Evolutionary conservation across 2,888 invertebrate genomes (phyloP), one percentile per base, ranked within the genome.

Genomic region (Acrobeloides nanus): DNA sequence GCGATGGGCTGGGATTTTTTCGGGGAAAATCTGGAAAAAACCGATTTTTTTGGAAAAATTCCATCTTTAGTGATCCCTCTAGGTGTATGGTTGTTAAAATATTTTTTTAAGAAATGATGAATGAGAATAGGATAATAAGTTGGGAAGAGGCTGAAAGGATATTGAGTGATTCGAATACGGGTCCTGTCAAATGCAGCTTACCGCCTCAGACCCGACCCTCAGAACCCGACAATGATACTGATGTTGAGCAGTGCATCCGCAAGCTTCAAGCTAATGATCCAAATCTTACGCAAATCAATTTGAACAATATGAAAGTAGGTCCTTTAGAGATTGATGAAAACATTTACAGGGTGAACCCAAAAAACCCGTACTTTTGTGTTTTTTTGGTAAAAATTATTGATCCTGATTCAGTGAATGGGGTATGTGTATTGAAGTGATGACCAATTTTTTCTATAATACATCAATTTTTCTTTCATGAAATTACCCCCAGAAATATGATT

Each of bases 261-360:
- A 56, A 61, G 34, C 53, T 71, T 20, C 48, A 57, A 18, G 59
- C 62, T 74, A 86, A 88, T 61, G 89, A 95, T 80, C 81, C 84
- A 70, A 84, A 83, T 74, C 80, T 89, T 73, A 84, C 84, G 75
- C 87, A 88, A 79, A 83, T 99, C 76, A 99, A 99, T 80, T 87
- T 92, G 82, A 99, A 99, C 81, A 99, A 99, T 79, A 93, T 97
- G 80, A 92, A 89, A 84, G 93, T 92, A 75, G 66, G 66, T 5
- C 25, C 7, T 38, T 38, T 4, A 15, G 4, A n/a, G 8, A 38
- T 5, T 10, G 10, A 21, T 49, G 5, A 12, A 4, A 41, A 39
- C 37, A 12, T 40, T 12, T 12, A 29, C 31, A 29, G n/a, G 12
- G n/a, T 29, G 31, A 29, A 29, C 10, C 10, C 15, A 29, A 29